Evolutionary conservation across 2,113 vertebrate genomes (phyloP).

Genomic region (Passer domesticus): DNA sequence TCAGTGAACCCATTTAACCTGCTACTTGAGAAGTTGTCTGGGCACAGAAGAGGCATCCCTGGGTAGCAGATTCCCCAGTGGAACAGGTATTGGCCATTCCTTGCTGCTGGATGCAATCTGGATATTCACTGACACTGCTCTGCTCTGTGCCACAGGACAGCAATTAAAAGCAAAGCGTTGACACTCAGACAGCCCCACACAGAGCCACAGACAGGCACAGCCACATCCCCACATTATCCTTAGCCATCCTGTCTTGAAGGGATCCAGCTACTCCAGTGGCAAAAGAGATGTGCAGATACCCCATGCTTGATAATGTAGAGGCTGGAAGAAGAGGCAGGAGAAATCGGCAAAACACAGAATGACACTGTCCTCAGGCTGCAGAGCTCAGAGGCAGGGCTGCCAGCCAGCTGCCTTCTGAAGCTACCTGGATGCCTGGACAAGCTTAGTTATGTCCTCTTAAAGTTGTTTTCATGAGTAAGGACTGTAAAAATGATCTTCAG

Average conservation of each 20-base stretch:
- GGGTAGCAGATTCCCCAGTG: neutral
- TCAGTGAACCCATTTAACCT: neutral
- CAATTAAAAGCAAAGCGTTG: neutral
- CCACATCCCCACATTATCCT: fast-evolving
- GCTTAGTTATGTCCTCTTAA: neutral
- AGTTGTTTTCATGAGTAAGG: neutral
- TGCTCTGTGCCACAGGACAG: neutral
- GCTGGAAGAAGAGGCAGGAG: neutral
- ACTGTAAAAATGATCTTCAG: neutral
- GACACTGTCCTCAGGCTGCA: neutral
- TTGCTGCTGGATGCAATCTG: neutral
- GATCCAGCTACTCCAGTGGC: neutral
- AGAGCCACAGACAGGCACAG: fast-evolving
- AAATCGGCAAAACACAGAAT: neutral
- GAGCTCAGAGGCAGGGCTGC: neutral
- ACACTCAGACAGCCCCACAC: neutral
- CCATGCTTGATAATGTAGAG: neutral
- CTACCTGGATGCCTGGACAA: neutral
- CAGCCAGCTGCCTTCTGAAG: neutral
- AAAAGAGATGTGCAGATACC: neutral
- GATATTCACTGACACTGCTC: fast-evolving
- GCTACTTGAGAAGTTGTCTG: neutral
- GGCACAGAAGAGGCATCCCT: neutral
- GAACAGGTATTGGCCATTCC: neutral
- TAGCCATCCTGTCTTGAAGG: neutral